phyloP scores from a whole-genome alignment of 1,140 invertebrate genomes.

The Glomeris maerens region DNA sequence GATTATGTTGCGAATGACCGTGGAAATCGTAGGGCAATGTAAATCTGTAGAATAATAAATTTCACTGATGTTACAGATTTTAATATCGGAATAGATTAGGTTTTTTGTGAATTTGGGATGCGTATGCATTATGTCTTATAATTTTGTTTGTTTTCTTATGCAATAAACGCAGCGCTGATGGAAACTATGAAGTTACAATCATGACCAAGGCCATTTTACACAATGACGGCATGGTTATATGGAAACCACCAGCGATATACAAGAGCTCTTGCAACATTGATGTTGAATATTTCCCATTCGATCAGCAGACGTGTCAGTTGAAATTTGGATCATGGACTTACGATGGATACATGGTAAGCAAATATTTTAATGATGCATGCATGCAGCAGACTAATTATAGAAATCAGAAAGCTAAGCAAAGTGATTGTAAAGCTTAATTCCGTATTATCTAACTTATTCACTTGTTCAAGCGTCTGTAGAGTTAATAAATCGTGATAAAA shows the following conservation, averaged over 20 bases:
- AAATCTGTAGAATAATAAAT: too few species aligned
- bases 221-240: conserved; percentile 72
- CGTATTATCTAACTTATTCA: too few species aligned
- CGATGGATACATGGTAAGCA: conserved; percentile 72
- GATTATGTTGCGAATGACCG: too few species aligned
- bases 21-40: too few species aligned
- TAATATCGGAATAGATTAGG: too few species aligned
- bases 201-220: conserved; percentile 93
- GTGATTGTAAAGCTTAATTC: too few species aligned
- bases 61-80: too few species aligned
- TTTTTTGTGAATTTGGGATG: too few species aligned
- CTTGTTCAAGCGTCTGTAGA: too few species aligned
- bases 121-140: too few species aligned
- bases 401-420: neutral
- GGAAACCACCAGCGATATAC: conserved; percentile 89
- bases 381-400: neutral
- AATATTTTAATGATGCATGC: neutral
- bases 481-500: too few species aligned
- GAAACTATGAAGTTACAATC: conserved; percentile 92
- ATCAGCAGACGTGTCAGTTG: conserved; percentile 91
- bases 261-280: conserved; percentile 97
- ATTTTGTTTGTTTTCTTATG: conserved; percentile 26
- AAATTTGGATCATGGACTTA: conserved; percentile 98
- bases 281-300: conserved; percentile 88
- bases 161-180: conserved; percentile 70